Evolutionary conservation across 2,797 vertebrate genomes (phyloP).

Genomic region (Amazona ochrocephala): DNA sequence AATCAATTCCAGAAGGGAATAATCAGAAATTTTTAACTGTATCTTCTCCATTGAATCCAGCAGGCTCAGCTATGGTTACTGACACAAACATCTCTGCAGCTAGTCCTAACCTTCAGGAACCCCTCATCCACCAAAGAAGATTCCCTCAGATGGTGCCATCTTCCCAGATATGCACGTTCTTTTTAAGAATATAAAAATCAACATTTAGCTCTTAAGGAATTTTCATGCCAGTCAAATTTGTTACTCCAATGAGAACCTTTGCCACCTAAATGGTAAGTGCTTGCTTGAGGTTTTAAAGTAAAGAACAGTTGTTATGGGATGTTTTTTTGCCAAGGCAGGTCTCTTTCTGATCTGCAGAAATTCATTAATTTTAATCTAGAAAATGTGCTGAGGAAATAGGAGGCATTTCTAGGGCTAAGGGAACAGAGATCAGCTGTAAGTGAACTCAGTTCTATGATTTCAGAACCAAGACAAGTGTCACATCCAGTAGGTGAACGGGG

Average conservation of each 20-base stretch:
- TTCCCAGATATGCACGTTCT: not conserved
- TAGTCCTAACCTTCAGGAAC: not conserved
- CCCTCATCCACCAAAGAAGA: not conserved
- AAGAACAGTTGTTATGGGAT: not conserved
- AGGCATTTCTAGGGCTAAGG: not conserved
- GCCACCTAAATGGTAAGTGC: accelerated
- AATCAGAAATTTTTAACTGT: not conserved
- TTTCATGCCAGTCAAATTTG: not conserved
- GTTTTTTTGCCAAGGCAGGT: not conserved
- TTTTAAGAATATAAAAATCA: not conserved
- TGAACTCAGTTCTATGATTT: not conserved
- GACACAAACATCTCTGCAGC: not conserved
- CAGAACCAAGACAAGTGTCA: not conserved
- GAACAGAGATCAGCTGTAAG: not conserved
- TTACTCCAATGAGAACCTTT: not conserved
- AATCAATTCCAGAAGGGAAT: not conserved
- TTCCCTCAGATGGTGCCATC: not conserved
- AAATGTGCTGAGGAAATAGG: not conserved
- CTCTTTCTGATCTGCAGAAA: not conserved
- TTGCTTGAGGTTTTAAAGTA: not conserved
- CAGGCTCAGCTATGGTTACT: not conserved
- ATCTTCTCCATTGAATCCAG: not conserved
- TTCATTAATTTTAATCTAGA: not conserved
- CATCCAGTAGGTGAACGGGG: not conserved
- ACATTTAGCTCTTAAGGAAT: not conserved